Evolutionary conservation across 2,113 vertebrate species (phyloP).

Genomic region (Dicaeum eximium): DNA sequence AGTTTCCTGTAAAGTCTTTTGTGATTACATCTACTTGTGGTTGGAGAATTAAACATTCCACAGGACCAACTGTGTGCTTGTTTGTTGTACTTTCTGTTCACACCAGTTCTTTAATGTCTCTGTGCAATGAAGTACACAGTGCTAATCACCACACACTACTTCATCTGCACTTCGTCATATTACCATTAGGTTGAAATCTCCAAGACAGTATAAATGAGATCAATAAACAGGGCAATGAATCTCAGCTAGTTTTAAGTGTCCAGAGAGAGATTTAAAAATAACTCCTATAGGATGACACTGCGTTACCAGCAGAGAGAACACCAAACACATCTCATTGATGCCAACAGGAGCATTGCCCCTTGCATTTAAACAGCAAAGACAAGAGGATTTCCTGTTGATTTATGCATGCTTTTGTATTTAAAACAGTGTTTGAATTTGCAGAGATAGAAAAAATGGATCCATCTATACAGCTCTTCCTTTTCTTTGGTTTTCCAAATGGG

Average conservation of each 20-base stretch:
- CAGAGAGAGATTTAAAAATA: neutral
- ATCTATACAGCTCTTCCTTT: neutral
- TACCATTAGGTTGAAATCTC: slow-evolving; percentile 26
- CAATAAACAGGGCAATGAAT: slow-evolving; percentile 13
- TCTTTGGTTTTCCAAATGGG: neutral
- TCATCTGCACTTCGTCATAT: slow-evolving; percentile 37
- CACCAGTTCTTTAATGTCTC: neutral
- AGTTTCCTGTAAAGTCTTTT: slow-evolving; percentile 1
- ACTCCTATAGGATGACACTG: neutral
- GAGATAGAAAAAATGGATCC: neutral
- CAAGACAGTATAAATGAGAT: slow-evolving; percentile 30
- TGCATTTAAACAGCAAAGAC: neutral
- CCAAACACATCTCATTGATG: neutral
- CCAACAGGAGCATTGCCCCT: neutral
- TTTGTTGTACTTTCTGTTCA: neutral
- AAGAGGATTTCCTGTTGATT: neutral
- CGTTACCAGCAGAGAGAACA: neutral
- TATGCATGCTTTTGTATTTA: neutral
- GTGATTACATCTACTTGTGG: neutral
- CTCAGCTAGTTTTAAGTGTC: neutral
- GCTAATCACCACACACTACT: neutral
- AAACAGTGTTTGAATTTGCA: neutral
- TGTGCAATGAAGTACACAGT: neutral
- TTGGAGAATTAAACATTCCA: neutral
- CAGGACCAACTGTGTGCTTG: neutral